Percentiles rank a stretch among this genome's conserved stretches.
Evolutionary conservation across 2,797 vertebrate species (phyloP).

Genomic region (Sarcophilus harrisii): DNA sequence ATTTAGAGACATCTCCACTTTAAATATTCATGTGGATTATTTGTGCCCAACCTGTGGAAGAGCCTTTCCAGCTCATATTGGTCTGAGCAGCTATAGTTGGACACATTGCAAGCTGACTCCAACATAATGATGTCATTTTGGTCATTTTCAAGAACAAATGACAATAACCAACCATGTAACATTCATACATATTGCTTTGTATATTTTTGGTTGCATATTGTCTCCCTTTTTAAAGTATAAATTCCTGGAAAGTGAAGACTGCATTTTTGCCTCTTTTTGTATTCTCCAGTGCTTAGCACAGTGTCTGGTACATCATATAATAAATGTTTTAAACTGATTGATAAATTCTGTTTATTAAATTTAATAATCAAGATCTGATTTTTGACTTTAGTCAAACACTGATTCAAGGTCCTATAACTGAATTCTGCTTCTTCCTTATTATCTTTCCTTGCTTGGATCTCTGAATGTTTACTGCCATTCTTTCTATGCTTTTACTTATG

Average conservation of each 20-base stretch:
- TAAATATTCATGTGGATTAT: not conserved
- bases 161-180: not conserved
- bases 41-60: not conserved
- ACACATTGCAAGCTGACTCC: not conserved
- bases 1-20: not conserved
- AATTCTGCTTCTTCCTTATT: not conserved
- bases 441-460: not conserved
- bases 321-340: not conserved
- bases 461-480: not conserved
- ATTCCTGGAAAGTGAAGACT: not conserved
- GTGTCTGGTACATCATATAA: not conserved
- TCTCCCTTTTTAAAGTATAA: not conserved
- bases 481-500: not conserved
- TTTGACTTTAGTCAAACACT: not conserved
- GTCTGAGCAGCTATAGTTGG: not conserved
- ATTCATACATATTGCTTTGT: not conserved
- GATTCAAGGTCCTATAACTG: not conserved
- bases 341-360: not conserved
- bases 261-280: not conserved
- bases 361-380: not conserved
- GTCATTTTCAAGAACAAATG: not conserved
- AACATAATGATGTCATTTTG: not conserved
- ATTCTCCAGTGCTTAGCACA: not conserved
- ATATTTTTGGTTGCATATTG: not conserved
- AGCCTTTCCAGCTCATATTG: not conserved